Percentiles rank a stretch among this genome's conserved stretches.
Evolutionary conservation across 2,888 invertebrate genomes (phyloP).

Genomic region (Philereme transversata): DNA sequence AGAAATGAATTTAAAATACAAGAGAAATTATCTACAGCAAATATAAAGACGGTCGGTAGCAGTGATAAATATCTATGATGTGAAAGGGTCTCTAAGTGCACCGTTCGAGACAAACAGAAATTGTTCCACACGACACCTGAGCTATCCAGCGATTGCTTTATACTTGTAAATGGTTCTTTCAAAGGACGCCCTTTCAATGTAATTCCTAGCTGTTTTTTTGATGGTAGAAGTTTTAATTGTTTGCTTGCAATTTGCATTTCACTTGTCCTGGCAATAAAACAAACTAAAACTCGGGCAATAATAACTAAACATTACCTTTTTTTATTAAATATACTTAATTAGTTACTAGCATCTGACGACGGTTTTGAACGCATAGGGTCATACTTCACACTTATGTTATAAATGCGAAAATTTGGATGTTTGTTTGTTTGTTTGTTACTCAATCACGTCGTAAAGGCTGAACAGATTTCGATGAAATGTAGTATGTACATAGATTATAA

Average conservation of each 20-base stretch:
- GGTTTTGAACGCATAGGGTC: no score
- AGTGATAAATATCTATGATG: constrained; percentile 21
- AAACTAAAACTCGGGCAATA: no score
- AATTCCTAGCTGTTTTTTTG: constrained; percentile 6
- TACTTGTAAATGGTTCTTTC: constrained; percentile 31
- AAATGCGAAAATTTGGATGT: no score
- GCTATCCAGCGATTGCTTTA: constrained; percentile 37
- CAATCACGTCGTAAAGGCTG: no score
- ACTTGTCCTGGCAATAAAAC: not conserved
- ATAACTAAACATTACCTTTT: no score
- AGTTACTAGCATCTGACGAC: no score
- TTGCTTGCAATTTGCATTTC: constrained; percentile 2
- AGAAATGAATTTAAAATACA: not conserved
- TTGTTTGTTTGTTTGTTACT: no score
- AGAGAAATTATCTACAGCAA: not conserved
- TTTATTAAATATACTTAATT: no score
- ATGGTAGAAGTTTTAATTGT: constrained; percentile 7
- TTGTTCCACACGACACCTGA: constrained; percentile 68
- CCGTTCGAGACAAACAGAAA: constrained; percentile 47
- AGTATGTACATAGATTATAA: no score
- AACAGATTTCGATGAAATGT: no score
- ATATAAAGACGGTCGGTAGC: constrained; percentile 6
- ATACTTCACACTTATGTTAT: no score
- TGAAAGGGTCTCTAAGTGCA: constrained; percentile 25
- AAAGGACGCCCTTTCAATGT: constrained; percentile 12